A percentile compares a stretch with the other conserved stretches of the same genome.
Conservation (phyloP, 2,113 vertebrate genomes). For the Hepsetus odoe region DNA sequence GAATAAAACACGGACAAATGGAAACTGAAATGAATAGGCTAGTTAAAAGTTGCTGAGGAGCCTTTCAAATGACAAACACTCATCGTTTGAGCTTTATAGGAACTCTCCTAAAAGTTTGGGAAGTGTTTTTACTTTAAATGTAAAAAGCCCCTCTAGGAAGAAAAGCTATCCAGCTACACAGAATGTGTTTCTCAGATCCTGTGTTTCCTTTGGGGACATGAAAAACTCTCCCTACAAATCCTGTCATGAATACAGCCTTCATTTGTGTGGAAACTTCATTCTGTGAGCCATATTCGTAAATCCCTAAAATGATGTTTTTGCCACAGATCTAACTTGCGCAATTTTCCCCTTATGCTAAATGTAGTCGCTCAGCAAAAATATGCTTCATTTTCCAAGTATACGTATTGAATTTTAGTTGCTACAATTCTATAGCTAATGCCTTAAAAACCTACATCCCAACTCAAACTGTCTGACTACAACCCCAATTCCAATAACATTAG, state of each 20-base stretch:
- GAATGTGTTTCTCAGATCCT: not conserved
- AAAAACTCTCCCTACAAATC: not conserved
- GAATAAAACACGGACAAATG: constrained; percentile 5
- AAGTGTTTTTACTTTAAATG: not conserved
- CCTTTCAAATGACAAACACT: constrained; percentile 1
- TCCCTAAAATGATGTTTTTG: not conserved
- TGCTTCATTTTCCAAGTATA: not conserved
- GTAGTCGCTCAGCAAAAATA: not conserved
- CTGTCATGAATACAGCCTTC: not conserved
- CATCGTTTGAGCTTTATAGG: not conserved
- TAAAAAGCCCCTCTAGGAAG: not conserved
- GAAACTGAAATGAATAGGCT: constrained; percentile 33
- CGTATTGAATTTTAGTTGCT: too few species aligned
- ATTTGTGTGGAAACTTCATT: not conserved
- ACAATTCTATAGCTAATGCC: too few species aligned
- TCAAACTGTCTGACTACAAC: too few species aligned
- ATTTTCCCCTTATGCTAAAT: not conserved
- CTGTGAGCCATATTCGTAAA: not conserved
- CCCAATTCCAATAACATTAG: too few species aligned
- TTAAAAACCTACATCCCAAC: too few species aligned
- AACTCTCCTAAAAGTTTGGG: not conserved
- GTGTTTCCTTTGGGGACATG: not conserved
- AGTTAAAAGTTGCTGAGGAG: not conserved
- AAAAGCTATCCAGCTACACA: not conserved
- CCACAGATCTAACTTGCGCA: not conserved